A percentile compares a stretch with the other conserved stretches of the same genome.
phyloP scores from a whole-genome alignment of 1,140 invertebrate genomes.

The Philopotamus ludificatus region DNA sequence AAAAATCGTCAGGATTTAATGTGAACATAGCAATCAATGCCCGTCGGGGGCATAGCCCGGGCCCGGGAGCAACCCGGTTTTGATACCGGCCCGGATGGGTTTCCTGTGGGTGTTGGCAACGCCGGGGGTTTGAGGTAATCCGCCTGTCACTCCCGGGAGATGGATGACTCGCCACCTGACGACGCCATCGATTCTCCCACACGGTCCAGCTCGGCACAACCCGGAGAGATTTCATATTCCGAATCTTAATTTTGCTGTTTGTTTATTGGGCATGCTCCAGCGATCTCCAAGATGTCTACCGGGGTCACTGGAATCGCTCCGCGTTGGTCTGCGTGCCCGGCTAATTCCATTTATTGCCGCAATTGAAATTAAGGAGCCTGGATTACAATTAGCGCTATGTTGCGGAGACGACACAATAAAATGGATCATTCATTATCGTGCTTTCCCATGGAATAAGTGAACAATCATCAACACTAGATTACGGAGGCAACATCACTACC shows the following conservation, averaged over 20 bases:
- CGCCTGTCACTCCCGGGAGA: conserved; percentile 38
- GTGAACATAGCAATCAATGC: conserved; percentile 13
- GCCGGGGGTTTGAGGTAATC: conserved; percentile 35
- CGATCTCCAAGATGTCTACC: no score
- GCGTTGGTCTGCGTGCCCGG: no score
- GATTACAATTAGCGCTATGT: conserved; percentile 29
- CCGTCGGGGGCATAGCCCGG: not conserved
- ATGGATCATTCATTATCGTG: conserved; percentile 38
- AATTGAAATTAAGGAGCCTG: conserved; percentile 6
- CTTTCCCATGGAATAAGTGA: conserved; percentile 42
- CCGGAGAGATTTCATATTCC: conserved; percentile 17
- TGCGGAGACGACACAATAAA: conserved; percentile 34
- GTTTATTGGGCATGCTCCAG: no score
- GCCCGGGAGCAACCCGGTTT: conserved; percentile 27
- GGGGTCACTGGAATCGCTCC: no score
- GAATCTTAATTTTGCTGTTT: conserved; percentile 5
- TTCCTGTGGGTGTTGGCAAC: not conserved
- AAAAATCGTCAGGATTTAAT: not conserved
- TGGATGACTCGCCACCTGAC: conserved; percentile 42
- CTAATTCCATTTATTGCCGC: no score
- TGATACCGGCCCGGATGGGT: conserved; percentile 24
- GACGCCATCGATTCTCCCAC: conserved; percentile 38
- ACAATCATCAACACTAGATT: conserved; percentile 40
- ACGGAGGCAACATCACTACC: conserved; percentile 16
- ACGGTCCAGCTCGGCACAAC: conserved; percentile 20